Evolutionary conservation across 2,888 invertebrate genomes (phyloP), one percentile per base, ranked within the genome.

Genomic region (Dicranocentrus wangi): DNA sequence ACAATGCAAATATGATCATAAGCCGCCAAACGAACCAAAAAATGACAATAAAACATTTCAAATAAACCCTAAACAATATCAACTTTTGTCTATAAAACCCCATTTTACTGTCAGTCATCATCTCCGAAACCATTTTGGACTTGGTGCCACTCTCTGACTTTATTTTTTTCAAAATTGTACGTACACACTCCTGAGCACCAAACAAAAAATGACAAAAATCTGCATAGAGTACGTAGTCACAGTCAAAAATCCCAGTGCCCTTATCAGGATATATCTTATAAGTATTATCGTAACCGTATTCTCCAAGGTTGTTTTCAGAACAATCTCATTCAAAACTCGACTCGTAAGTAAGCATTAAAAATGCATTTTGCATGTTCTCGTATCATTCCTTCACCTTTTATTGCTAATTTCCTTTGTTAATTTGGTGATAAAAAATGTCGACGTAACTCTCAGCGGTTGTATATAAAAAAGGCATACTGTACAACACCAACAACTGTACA

Each of bases 401-500:
- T 65, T 53, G n/a, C 39, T 19, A 17, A 73, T 63, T 73, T 65
- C 73, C 60, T 61, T 73, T 73, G 73, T 73, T 51, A 63, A 53
- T 73, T 73, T 28, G 28, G 27, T 63, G 51, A 53, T 60, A 63
- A 53, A 71, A 28, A 25, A 15, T 69, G 32, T 55, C 69, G 32
- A 55, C n/a, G 55, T 19, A 39, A 58, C 39, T 39, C n/a, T n/a
- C n/a, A n/a, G n/a, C n/a, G n/a, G n/a, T n/a, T n/a, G n/a, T n/a
- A n/a, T n/a, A n/a, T n/a, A n/a, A n/a, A n/a, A n/a, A n/a, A n/a
- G n/a, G n/a, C n/a, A n/a, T n/a, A n/a, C n/a, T n/a, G n/a, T n/a
- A n/a, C n/a, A n/a, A n/a, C n/a, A n/a, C n/a, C n/a, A n/a, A n/a
- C n/a, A n/a, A n/a, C n/a, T n/a, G n/a, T n/a, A n/a, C n/a, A n/a